Evolutionary conservation across 2,113 vertebrate genomes (phyloP).

Genomic region (Psettodes erumei): DNA sequence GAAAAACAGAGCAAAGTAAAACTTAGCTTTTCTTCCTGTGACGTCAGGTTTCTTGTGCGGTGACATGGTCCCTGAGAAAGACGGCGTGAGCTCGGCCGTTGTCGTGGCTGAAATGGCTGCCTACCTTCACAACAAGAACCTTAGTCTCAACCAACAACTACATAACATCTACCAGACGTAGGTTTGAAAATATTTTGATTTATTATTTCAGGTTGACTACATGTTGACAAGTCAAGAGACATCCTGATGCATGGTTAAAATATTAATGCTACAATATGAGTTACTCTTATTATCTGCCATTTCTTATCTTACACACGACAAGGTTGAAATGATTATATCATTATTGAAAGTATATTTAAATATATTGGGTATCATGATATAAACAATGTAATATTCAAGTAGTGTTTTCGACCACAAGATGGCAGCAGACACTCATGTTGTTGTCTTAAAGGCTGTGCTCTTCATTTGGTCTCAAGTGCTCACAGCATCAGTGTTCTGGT

Average conservation of each 20-base stretch:
- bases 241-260: not conserved
- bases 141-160: constrained; percentile 87
- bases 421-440: constrained; percentile 3
- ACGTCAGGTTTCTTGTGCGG: constrained; percentile 91
- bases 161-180: constrained; percentile 88
- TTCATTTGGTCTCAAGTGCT: too few relatives aligned
- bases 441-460: too few relatives aligned
- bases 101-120: constrained; percentile 93
- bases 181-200: constrained; percentile 10
- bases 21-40: not conserved
- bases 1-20: too few relatives aligned
- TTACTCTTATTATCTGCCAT: too few relatives aligned
- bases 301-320: too few relatives aligned
- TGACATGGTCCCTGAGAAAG: constrained; percentile 90
- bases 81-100: constrained; percentile 93
- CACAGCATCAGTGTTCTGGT: too few relatives aligned
- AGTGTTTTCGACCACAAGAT: too few relatives aligned
- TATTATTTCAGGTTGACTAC: not conserved
- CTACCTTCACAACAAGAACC: constrained; percentile 83
- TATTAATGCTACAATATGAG: too few relatives aligned
- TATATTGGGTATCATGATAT: too few relatives aligned
- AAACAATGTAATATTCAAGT: too few relatives aligned
- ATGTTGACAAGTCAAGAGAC: not conserved
- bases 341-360: too few relatives aligned
- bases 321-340: too few relatives aligned